Percentiles rank a stretch among this genome's conserved stretches.
Conservation (phyloP, 2,888 invertebrate species). For the Vannuccia rotundouncinata region DNA sequence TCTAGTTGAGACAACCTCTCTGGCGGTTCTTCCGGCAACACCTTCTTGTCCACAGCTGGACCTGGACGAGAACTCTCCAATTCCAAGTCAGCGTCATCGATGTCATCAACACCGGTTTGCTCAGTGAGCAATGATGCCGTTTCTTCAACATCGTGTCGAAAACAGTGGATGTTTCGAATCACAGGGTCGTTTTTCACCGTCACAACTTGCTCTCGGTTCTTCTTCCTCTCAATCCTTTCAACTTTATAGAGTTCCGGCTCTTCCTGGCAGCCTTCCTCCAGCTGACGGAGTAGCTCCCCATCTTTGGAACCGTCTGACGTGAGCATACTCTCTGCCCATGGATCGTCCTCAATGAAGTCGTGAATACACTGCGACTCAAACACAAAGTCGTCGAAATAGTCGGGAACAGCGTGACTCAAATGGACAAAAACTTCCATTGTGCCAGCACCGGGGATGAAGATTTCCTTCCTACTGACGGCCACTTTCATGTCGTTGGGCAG, state of each 20-base stretch:
- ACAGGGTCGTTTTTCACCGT: slow-evolving; percentile 1
- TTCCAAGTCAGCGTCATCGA: not conserved
- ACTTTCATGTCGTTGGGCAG: slow-evolving; percentile 35
- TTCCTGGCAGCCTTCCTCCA: slow-evolving; percentile 31
- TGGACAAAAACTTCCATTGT: slow-evolving; percentile 32
- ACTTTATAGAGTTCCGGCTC: slow-evolving; percentile 34
- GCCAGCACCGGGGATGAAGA: slow-evolving; percentile 33
- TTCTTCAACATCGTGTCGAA: not conserved
- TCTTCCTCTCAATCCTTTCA: slow-evolving; percentile 25
- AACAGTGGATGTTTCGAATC: not conserved
- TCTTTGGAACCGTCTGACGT: slow-evolving; percentile 34
- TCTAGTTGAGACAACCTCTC: not conserved
- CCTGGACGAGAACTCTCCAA: not conserved
- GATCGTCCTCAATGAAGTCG: slow-evolving; percentile 33
- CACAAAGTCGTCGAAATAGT: not conserved
- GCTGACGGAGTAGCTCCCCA: slow-evolving; percentile 30
- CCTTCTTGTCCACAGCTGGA: not conserved
- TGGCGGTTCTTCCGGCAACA: not conserved
- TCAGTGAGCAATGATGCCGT: not conserved
- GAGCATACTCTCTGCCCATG: slow-evolving; percentile 34
- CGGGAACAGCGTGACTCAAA: slow-evolving; percentile 19
- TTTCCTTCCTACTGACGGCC: slow-evolving; percentile 34
- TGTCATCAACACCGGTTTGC: not conserved
- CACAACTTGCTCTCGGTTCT: slow-evolving; percentile 28
- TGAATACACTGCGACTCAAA: slow-evolving; percentile 28